phyloP scores from a whole-genome alignment of 2,888 invertebrate genomes.

The Sarcophaga carnaria region DNA sequence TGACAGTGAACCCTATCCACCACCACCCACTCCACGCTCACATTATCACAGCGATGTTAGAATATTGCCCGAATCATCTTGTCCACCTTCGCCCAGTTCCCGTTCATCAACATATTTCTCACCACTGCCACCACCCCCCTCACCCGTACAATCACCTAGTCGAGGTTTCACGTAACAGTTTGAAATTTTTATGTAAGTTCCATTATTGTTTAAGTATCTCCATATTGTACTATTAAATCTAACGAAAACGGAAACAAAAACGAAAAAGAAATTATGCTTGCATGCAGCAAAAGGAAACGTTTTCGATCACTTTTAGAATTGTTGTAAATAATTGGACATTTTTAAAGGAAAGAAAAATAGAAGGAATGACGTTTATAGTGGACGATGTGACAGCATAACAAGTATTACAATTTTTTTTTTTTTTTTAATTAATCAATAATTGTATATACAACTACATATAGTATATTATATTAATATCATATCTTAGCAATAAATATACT shows the following conservation, averaged over 20 bases:
- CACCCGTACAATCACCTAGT: constrained; percentile 87
- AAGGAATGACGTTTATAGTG: too few species aligned
- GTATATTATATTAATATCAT: too few species aligned
- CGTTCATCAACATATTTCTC: constrained; percentile 90
- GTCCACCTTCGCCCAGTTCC: constrained; percentile 87
- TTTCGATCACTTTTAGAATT: too few species aligned
- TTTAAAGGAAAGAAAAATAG: too few species aligned
- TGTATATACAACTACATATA: too few species aligned
- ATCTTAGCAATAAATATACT: background rate
- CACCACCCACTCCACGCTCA: constrained; percentile 89
- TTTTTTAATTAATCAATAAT: too few species aligned
- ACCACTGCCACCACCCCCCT: constrained; percentile 92
- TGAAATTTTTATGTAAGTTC: constrained; percentile 79
- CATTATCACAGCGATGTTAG: constrained; percentile 88
- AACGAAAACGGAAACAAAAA: background rate
- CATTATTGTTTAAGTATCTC: constrained; percentile 26
- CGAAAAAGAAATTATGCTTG: constrained; percentile 30
- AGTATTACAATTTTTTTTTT: too few species aligned
- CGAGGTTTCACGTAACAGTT: constrained; percentile 82
- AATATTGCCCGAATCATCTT: constrained; percentile 84
- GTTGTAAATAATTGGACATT: background rate
- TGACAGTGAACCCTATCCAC: constrained; percentile 88
- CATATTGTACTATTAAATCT: background rate
- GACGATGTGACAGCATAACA: too few species aligned
- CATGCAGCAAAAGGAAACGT: background rate